Evolutionary conservation across 2,113 vertebrate genomes (phyloP).

Genomic region (Coryphaenoides rupestris): DNA sequence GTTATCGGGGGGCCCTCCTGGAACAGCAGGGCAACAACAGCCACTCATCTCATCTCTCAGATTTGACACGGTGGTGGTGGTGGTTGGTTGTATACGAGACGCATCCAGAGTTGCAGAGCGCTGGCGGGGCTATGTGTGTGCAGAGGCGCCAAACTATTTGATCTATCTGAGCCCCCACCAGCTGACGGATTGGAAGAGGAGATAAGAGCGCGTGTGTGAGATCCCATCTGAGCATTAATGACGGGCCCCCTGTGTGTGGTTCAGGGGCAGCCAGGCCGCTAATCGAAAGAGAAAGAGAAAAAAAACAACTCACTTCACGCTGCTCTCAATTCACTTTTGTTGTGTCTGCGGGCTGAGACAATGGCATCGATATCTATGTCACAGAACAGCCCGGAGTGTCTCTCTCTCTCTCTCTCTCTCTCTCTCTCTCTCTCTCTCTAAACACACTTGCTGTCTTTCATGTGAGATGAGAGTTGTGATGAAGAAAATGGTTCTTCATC

Average conservation of each 20-base stretch:
- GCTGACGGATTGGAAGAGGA: constrained; percentile 63
- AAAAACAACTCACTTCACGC: constrained; percentile 32
- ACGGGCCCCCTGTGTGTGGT: constrained; percentile 21
- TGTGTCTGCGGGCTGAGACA: constrained; percentile 43
- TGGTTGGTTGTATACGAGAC: not conserved
- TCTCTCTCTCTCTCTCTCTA: too few relatives aligned
- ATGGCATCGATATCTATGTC: constrained; percentile 50
- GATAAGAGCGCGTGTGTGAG: constrained; percentile 55
- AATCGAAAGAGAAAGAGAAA: constrained; percentile 15
- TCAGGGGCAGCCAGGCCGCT: constrained; percentile 27
- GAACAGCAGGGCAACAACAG: too few relatives aligned
- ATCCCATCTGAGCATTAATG: constrained; percentile 62
- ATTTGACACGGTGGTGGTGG: too few relatives aligned
- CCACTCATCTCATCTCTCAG: too few relatives aligned
- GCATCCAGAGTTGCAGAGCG: constrained; percentile 50
- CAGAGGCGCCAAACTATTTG: constrained; percentile 60
- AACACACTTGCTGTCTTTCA: too few relatives aligned
- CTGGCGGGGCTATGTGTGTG: too few relatives aligned
- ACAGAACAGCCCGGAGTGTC: constrained; percentile 46
- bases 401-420: too few relatives aligned
- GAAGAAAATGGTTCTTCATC: too few relatives aligned
- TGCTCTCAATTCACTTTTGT: constrained; percentile 32
- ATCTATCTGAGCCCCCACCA: constrained; percentile 51
- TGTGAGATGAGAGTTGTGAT: too few relatives aligned
- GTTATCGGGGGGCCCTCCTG: too few relatives aligned